Evolutionary conservation across 1,140 invertebrate species (phyloP).

Genomic region (Drosophila carrolli): DNA sequence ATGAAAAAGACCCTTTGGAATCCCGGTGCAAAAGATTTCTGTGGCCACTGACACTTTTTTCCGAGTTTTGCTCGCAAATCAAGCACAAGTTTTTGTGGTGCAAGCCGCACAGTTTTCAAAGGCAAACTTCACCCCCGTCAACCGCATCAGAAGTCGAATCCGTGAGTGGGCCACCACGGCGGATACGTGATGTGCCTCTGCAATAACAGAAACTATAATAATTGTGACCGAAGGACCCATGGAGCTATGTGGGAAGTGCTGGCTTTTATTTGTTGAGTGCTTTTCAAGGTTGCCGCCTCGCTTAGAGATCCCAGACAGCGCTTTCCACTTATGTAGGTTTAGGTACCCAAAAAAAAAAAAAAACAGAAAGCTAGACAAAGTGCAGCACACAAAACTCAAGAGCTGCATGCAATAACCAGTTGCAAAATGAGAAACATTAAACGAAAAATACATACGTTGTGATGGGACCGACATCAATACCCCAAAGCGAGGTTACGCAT

Average conservation of each 20-base stretch:
- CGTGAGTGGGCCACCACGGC: constrained; percentile 27
- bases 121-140: constrained; percentile 1
- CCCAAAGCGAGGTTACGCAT: constrained; percentile 56
- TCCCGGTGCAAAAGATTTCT: too few relatives aligned
- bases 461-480: constrained; percentile 12
- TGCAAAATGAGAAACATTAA: constrained; percentile 49
- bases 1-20: too few relatives aligned
- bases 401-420: constrained; percentile 28
- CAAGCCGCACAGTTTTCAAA: neutral
- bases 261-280: constrained; percentile 75
- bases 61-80: neutral
- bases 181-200: constrained; percentile 45
- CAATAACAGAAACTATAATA: constrained; percentile 48
- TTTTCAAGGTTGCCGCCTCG: constrained; percentile 66
- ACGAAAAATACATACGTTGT: constrained; percentile 19
- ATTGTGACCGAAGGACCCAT: constrained; percentile 46
- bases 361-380: constrained; percentile 6
- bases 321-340: constrained; percentile 58
- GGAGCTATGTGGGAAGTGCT: constrained; percentile 2
- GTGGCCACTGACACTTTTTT: too few relatives aligned
- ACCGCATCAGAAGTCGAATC: constrained; percentile 25
- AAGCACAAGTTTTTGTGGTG: constrained; percentile 4
- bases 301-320: constrained; percentile 54
- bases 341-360: constrained; percentile 6
- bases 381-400: constrained; percentile 20